Percentiles rank a stretch among this genome's conserved stretches.
Conservation (phyloP, 30 jellyfish, hydroid and myxozoan genomes). For the Hydractinia symbiolongicarpus region DNA sequence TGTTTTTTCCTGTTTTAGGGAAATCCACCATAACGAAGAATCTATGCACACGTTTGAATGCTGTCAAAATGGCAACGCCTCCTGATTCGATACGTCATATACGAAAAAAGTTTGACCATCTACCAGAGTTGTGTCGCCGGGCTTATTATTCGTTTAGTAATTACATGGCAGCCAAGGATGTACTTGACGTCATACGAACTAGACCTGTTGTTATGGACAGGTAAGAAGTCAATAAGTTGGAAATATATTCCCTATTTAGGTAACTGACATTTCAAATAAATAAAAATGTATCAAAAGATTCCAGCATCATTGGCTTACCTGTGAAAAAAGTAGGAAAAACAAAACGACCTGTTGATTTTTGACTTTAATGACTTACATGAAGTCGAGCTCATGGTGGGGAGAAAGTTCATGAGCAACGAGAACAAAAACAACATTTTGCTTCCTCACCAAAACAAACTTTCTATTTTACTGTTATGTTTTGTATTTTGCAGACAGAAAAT, state of each 20-base stretch:
- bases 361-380: too few species aligned
- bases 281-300: too few species aligned
- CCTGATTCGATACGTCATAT: constrained; percentile 14
- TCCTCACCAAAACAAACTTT: neutral
- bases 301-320: too few species aligned
- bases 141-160: constrained; percentile 31
- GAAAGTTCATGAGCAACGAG: neutral
- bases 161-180: constrained; percentile 29
- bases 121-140: constrained; percentile 34
- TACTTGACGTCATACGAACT: constrained; percentile 1
- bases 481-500: too few species aligned
- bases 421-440: neutral
- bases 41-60: constrained; percentile 11
- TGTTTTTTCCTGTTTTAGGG: constrained; percentile 6
- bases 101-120: constrained; percentile 27
- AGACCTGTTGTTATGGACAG: constrained; percentile 40
- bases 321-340: too few species aligned
- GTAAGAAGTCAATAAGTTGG: neutral
- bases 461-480: too few species aligned
- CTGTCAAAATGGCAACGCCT: constrained; percentile 26
- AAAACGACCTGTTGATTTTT: too few species aligned
- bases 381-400: neutral
- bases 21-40: constrained; percentile 34
- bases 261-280: too few species aligned
- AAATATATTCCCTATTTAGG: neutral